Evolutionary conservation across 2,888 invertebrate species (phyloP), one percentile per base, ranked within the genome.

Genomic region (Leptura quadrifasciata): DNA sequence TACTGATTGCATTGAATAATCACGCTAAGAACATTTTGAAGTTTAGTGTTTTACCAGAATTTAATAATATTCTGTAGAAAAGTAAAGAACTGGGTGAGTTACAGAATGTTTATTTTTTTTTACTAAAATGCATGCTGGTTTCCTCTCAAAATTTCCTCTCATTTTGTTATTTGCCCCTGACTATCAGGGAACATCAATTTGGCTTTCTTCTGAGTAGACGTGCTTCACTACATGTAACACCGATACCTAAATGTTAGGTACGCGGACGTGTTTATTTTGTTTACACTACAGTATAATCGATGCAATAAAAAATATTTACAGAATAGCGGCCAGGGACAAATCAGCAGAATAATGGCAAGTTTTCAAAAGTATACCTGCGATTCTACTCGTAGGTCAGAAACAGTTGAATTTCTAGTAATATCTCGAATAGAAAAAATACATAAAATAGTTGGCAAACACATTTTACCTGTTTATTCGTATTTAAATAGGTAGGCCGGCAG

Each of bases 261-360:
- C 27, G 6, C 8, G n/a, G 8, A 35, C 31, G 17, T 61, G 35
- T 67, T 47, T 52, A 54, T 39, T 39, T 20, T 31, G 27, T 31
- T 12, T 55, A 17, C 9, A 2, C 47, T 65, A 47, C 6, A 39
- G 18, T 17, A 21, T 3, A 15, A 54, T 17, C 18, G 52, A 20
- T 35, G 8, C 0, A 31, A 31, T 6, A 5, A 31, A 61, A 31
- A 67, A 21, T 67, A 57, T 35, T 47, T 65, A 70, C 55, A 52
- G 67, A 21, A 57, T 15, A 31, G 24, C 12, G 8, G 10, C 65
- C 15, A 65, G 17, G 39, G 0, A 6, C 27, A 31, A 31, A n/a
- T n/a, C 27, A 31, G 8, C 27, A 24, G 24, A 24, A 8, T 31
- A 0, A 2, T 31, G 27, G 27, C 27, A 31, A 31, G 27, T 31